Conservation (phyloP, 2,888 invertebrate species). For the Himalopsyche tibetana region DNA sequence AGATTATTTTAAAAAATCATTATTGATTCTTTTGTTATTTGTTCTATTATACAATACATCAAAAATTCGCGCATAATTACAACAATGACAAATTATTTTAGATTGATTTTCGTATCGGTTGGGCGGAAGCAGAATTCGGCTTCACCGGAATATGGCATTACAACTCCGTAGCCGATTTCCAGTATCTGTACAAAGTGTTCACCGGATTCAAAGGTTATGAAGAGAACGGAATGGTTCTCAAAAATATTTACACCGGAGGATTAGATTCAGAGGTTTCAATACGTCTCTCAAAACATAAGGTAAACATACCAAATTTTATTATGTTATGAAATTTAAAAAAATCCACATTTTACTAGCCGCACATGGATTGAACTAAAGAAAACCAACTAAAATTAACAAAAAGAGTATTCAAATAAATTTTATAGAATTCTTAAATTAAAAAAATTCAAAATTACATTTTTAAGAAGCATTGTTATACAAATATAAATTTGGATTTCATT, state of each 20-base stretch:
- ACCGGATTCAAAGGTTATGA: conserved; percentile 88
- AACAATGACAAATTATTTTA: conserved; percentile 67
- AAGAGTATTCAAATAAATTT: no score
- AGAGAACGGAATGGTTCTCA: conserved; percentile 85
- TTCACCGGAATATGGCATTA: conserved; percentile 88
- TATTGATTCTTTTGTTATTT: not conserved
- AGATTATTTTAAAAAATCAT: conserved; percentile 48
- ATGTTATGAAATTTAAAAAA: no score
- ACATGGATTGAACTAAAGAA: no score
- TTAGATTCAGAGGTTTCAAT: conserved; percentile 84
- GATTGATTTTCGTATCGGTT: conserved; percentile 86
- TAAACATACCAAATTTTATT: conserved; percentile 66
- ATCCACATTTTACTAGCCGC: no score
- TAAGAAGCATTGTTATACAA: no score
- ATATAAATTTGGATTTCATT: no score
- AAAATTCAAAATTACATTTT: no score
- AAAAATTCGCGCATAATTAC: not conserved
- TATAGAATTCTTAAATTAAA: no score
- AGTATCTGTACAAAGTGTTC: conserved; percentile 86
- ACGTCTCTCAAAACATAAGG: conserved; percentile 82
- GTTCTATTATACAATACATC: no score
- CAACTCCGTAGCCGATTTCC: conserved; percentile 81
- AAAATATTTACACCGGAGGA: conserved; percentile 79
- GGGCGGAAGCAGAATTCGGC: conserved; percentile 85
- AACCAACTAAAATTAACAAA: no score